Base-by-base conservation (phyloP, 2,113 vertebrate species). In the Choloepus hoffmanni region DNA sequence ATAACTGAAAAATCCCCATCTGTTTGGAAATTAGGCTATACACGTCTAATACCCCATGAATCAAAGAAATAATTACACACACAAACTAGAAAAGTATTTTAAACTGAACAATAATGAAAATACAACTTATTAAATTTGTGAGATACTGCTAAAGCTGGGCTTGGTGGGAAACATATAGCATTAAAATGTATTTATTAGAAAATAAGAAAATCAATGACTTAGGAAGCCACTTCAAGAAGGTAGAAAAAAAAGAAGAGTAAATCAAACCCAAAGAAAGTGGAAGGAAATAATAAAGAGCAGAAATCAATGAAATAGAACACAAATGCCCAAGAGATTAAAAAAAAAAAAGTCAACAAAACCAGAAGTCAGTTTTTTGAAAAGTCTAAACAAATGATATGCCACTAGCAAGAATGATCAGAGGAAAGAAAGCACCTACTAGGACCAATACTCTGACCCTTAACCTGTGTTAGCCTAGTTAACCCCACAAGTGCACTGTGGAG, bases 151-250 rank as follows among this genome's bases (percentile, higher is more conserved):
- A 58, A 95, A 15, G 8, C 67, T 77, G 55, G 55, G 13, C 26
- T 55, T 83, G 5, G 36, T 83, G 81, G 89, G 40, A 76, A 83
- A 15, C 68, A 5, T 19, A 26, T 30, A 55, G 50, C 67, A 68
- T 93, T 76, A 67, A 68, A 88, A 45, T 53, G 23, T 86, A 18
- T 50, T 1, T 40, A 28, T 70, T 40, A 89, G 85, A 55, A 92
- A 92, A 81, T 60, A 62, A 93, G 62, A 76, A 92, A 76, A 40
- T 43, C 45, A 76, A 23, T 50, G 36, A 76, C 50, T 26, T 68
- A 77, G 67, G 65, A 82, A 33, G 58, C 33, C 60, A 70, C 68
- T 58, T 89, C 58, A 81, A 84, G 30, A 94, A 76, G 86, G 33
- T 62, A 73, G 43, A 26, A 13, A 85, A 90, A 45, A 45, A 88